Conservation (phyloP, 2,113 vertebrate species). For the Tragelaphus imberbis region DNA sequence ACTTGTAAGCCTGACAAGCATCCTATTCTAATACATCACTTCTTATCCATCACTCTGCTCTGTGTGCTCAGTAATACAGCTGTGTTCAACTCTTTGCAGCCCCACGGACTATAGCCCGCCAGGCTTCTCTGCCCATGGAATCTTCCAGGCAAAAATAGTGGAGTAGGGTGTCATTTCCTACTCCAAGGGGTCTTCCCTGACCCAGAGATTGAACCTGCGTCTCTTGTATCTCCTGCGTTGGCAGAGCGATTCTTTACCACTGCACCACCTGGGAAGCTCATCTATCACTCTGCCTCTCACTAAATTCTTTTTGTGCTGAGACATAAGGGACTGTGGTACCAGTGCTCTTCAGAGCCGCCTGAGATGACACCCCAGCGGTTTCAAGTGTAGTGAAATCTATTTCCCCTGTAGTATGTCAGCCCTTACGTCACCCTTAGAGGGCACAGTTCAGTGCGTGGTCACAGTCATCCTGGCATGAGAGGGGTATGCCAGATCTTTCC, state of each 20-base stretch:
- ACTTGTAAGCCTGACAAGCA: neutral
- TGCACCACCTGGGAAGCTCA: neutral
- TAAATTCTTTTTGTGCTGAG: neutral
- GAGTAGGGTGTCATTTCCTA: neutral
- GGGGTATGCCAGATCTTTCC: neutral
- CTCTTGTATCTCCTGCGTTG: neutral
- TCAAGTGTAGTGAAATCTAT: neutral
- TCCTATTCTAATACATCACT: neutral
- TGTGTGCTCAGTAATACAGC: neutral
- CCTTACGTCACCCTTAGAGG: neutral
- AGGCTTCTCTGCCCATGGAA: neutral
- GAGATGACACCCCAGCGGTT: neutral
- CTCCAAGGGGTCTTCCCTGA: neutral
- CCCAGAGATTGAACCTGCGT: neutral
- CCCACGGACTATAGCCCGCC: neutral
- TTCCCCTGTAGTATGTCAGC: neutral
- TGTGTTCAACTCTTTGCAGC: neutral
- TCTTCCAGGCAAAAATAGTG: neutral
- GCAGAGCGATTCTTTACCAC: neutral
- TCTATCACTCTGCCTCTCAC: neutral
- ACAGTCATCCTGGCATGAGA: neutral
- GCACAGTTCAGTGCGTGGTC: too few species aligned
- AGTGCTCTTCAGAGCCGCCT: fast-evolving
- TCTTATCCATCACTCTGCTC: neutral
- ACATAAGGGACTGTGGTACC: neutral